Evolutionary conservation across 2,888 invertebrate genomes (phyloP), one percentile per base, ranked within the genome.

Genomic region (Listrodromus nycthemerus): DNA sequence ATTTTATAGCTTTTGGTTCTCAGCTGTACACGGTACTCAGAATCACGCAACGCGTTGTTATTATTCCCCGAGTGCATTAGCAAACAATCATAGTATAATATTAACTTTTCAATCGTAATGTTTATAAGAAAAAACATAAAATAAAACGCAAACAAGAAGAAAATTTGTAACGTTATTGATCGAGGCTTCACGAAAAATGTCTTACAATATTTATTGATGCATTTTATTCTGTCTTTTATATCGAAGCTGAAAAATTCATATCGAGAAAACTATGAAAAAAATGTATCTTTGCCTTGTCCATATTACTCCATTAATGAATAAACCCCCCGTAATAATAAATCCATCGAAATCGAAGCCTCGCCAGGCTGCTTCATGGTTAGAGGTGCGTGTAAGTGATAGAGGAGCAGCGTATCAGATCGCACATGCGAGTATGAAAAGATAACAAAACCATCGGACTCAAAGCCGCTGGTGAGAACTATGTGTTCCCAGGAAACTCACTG

Each of bases 21-120:
- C 69, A 61, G 21, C 21, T 41, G n/a, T 37, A 21, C 24, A 41
- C 74, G 74, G 45, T 45, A 55, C 84, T 30, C 30, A 27, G 81
- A 79, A 81, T 78, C 78, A 71, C 78, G 78, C 78, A 81, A 84
- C 65, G 74, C 30, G 30, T 65, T 45, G n/a, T 65, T 78, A 63
- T 55, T 70, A 41, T 75, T 50, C n/a, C 13, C 50, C 50, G 33
- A n/a, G 30, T 65, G 69, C 70, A 45, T 66, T 65, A 16, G 24
- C 3, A 37, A 50, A 66, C 74, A 75, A 65, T 48, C 70, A 81
- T 67, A 66, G 21, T 10, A 16, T n/a, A 45, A 73, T 10, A 21
- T 4, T 19, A 30, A 27, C 3, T 30, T 58, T 71, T 19, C n/a
- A 13, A 30, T 48, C 7, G 21, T 33, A 33, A 21, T 5, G 24